Conservation (phyloP, 2,797 vertebrate species). For the Poecilia gillii region DNA sequence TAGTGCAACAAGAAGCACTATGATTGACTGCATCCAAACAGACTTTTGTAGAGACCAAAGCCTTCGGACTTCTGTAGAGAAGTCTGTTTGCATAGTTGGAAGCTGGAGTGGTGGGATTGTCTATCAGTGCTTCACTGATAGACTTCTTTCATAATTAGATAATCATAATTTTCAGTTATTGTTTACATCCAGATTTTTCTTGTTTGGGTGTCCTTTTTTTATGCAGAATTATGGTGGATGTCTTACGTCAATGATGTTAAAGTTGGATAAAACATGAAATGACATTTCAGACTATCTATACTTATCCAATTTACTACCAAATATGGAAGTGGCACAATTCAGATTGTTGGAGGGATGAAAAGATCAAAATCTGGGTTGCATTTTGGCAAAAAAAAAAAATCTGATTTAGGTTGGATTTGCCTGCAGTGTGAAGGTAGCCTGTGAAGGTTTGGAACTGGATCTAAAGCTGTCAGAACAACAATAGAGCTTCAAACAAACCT, state of each 20-base stretch:
- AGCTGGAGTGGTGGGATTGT: neutral
- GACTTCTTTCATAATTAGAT: neutral
- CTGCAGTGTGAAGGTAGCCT: neutral
- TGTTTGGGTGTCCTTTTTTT: neutral
- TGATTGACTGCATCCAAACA: too few relatives aligned
- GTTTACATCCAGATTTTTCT: neutral
- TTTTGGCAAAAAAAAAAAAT: neutral
- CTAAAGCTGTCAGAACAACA: neutral
- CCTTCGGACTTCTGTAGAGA: neutral
- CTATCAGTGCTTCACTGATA: neutral
- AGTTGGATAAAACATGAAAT: too few relatives aligned
- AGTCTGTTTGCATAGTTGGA: neutral
- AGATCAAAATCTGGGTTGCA: neutral
- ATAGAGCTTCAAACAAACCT: neutral
- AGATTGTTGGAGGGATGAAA: neutral
- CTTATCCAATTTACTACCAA: neutral
- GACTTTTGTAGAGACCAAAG: too few relatives aligned
- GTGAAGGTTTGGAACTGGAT: neutral
- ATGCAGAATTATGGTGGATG: neutral
- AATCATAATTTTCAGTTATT: neutral
- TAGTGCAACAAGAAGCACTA: too few relatives aligned
- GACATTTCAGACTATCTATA: neutral
- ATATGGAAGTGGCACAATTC: neutral
- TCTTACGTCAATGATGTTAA: neutral
- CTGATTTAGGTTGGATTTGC: neutral